These are phyloP conservation scores for Hoplias malabaricus DNA, from an alignment of 2,113 vertebrate genomes.

Conservation along the genomic window DNA sequence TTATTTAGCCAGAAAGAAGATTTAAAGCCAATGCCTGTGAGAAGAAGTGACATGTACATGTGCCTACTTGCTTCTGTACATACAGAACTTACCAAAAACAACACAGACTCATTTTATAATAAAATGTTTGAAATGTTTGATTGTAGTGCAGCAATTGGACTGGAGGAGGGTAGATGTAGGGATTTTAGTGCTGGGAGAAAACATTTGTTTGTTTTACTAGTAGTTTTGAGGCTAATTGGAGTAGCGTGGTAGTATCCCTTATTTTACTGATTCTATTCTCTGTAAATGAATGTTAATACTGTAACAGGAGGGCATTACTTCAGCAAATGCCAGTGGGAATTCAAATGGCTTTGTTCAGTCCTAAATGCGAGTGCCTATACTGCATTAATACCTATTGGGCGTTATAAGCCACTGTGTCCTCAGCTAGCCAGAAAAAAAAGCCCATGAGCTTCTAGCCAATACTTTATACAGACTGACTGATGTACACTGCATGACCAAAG, in stretches of 20 bases:
- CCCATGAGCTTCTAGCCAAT: not conserved
- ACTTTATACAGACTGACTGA: too few species aligned
- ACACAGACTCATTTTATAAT: slow-evolving; percentile 45
- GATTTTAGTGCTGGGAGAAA: not conserved
- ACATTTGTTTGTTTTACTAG: not conserved
- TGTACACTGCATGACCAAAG: too few species aligned
- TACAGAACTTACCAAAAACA: slow-evolving; percentile 44
- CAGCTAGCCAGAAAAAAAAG: slow-evolving; percentile 9
- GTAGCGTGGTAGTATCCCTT: not conserved
- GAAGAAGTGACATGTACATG: slow-evolving; percentile 47
- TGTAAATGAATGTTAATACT: not conserved
- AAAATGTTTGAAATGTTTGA: slow-evolving; percentile 40
- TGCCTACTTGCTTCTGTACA: slow-evolving; percentile 63
- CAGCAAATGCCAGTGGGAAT: not conserved
- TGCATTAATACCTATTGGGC: not conserved
- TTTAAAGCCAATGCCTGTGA: slow-evolving; percentile 54
- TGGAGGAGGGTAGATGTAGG: not conserved
- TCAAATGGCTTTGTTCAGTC: not conserved
- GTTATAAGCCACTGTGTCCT: not conserved
- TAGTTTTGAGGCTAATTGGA: slow-evolving; percentile 10
- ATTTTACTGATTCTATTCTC: not conserved
- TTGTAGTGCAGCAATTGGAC: slow-evolving; percentile 27
- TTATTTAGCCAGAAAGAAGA: slow-evolving; percentile 50
- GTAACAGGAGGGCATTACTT: slow-evolving; percentile 15
- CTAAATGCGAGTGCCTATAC: not conserved